Conservation (phyloP, 1,140 invertebrate species). For the Caenorhabditis tropicalis region DNA sequence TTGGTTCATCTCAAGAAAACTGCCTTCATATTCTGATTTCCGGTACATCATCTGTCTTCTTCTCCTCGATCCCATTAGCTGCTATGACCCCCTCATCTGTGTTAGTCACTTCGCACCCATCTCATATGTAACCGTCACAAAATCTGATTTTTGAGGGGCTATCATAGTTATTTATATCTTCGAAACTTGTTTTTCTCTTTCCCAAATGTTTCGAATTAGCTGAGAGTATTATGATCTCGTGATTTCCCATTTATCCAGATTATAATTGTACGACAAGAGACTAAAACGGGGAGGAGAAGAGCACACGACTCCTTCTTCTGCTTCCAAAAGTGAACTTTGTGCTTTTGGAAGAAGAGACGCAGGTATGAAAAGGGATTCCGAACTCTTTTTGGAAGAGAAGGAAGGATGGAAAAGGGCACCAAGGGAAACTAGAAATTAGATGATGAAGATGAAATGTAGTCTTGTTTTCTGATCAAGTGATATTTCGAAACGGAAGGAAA, state of each 20-base stretch:
- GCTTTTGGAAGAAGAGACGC: neutral
- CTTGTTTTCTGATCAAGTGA: no score
- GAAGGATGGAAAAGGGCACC: neutral
- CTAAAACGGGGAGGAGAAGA: neutral
- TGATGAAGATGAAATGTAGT: neutral
- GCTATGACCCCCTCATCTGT: neutral
- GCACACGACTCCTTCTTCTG: neutral
- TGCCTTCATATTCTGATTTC: neutral
- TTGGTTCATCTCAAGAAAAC: neutral
- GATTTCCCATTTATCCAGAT: conserved; percentile 13
- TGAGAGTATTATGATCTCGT: neutral
- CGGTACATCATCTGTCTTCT: no score
- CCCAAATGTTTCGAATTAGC: conserved; percentile 1
- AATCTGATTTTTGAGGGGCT: conserved; percentile 16
- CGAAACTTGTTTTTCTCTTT: neutral
- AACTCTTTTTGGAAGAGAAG: neutral
- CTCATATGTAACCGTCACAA: neutral
- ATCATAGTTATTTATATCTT: neutral
- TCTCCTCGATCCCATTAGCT: neutral
- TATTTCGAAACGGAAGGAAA: no score
- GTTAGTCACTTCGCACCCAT: neutral
- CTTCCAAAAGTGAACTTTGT: conserved; percentile 4
- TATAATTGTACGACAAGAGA: neutral
- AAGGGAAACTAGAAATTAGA: neutral
- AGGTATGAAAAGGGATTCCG: neutral